These are phyloP conservation scores for Yoshiicerus persimilis DNA, from an alignment of 1,140 invertebrate species.

Conservation along the genomic window DNA sequence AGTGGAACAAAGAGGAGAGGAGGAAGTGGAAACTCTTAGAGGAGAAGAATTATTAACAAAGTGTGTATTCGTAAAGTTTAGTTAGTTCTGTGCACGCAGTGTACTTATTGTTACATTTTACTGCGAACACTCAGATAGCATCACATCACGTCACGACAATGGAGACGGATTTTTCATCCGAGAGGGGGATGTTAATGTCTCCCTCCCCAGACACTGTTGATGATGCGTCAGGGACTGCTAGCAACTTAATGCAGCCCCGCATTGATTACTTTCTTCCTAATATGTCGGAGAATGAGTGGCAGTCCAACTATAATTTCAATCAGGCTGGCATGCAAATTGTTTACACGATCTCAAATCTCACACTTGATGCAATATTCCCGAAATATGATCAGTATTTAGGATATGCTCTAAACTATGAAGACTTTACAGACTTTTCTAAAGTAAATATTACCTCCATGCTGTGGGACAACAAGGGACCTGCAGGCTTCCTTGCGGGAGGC, in stretches of 20 bases:
- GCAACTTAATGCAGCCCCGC: slow-evolving; percentile 17
- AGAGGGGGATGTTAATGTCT: neutral
- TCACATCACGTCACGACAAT: neutral
- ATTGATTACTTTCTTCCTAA: slow-evolving; percentile 30
- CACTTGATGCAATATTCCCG: slow-evolving; percentile 37
- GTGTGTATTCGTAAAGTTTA: neutral
- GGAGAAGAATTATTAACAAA: neutral
- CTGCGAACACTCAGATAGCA: neutral
- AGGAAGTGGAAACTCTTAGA: neutral
- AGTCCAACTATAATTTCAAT: neutral
- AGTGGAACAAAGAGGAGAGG: neutral
- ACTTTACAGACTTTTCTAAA: slow-evolving; percentile 22
- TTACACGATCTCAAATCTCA: neutral
- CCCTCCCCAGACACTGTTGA: neutral
- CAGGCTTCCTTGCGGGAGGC: slow-evolving; percentile 2
- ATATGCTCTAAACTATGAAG: slow-evolving; percentile 34
- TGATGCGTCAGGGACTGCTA: neutral
- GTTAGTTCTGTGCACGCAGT: neutral
- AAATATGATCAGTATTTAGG: slow-evolving; percentile 40
- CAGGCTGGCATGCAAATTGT: neutral
- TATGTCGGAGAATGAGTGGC: slow-evolving; percentile 27
- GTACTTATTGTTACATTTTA: neutral
- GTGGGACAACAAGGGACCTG: slow-evolving; percentile 36
- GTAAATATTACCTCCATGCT: slow-evolving; percentile 28
- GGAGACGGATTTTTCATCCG: neutral